Percentiles rank a stretch among this genome's conserved stretches.
phyloP scores from a whole-genome alignment of 2,113 vertebrate species.

The Charina bottae region DNA sequence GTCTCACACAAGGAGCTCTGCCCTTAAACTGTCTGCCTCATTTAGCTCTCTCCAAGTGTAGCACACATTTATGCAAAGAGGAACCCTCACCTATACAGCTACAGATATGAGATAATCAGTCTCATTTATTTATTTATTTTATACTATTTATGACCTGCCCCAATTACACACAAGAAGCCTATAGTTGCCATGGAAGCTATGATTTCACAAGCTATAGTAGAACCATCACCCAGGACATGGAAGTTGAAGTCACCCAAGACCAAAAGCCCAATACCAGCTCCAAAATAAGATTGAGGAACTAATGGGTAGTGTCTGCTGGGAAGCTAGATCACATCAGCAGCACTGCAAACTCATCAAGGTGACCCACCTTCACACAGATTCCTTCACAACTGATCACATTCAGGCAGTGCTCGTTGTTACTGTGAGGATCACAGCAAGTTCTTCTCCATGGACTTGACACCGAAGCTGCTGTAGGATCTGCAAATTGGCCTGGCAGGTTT shows the following conservation, averaged over 20 bases:
- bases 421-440: background rate
- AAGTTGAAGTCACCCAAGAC: background rate
- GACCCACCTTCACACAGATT: background rate
- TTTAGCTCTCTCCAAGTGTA: background rate
- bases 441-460: background rate
- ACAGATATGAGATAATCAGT: background rate
- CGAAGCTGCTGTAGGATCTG: background rate
- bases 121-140: background rate
- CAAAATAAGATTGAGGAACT: background rate
- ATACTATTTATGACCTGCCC: background rate
- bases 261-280: background rate
- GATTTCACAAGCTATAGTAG: background rate
- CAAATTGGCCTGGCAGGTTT: background rate
- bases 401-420: background rate
- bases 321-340: background rate
- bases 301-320: background rate
- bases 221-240: background rate
- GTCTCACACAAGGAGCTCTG: background rate
- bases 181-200: background rate
- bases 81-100: background rate
- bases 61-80: background rate
- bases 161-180: background rate
- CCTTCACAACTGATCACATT: background rate
- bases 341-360: background rate
- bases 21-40: background rate